Evolutionary conservation across 2,888 invertebrate species (phyloP).

Genomic region (Chalcis sispes): DNA sequence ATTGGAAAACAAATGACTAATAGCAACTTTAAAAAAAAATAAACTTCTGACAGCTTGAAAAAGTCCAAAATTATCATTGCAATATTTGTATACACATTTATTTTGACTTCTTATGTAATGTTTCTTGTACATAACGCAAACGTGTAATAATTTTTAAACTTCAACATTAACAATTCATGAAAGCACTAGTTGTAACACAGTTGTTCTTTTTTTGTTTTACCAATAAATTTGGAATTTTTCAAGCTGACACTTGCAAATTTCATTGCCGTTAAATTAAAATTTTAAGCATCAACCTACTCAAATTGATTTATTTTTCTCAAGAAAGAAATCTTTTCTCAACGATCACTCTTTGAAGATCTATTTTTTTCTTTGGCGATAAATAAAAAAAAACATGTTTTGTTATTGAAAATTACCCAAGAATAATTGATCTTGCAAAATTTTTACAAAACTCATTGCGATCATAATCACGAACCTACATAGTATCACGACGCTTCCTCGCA

Average conservation of each 20-base stretch:
- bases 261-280: not conserved
- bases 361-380: slow-evolving; percentile 23
- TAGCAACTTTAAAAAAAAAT: slow-evolving; percentile 18
- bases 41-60: slow-evolving; percentile 24
- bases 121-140: slow-evolving; percentile 29
- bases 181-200: not conserved
- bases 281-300: slow-evolving; percentile 3
- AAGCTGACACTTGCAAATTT: slow-evolving; percentile 4
- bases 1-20: slow-evolving; percentile 30
- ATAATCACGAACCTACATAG: not conserved
- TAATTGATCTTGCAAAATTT: slow-evolving; percentile 19
- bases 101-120: slow-evolving; percentile 7
- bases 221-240: slow-evolving; percentile 41
- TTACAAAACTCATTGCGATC: not conserved
- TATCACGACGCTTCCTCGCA: slow-evolving; percentile 1
- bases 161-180: not conserved
- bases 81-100: slow-evolving; percentile 6
- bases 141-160: not conserved
- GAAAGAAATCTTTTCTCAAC: not conserved
- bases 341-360: slow-evolving; percentile 25
- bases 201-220: not conserved
- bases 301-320: not conserved
- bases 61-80: slow-evolving; percentile 30
- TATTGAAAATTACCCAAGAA: no score
- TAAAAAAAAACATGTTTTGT: no score